Base-by-base conservation (phyloP, 2,113 vertebrate genomes). In the Progne subis region DNA sequence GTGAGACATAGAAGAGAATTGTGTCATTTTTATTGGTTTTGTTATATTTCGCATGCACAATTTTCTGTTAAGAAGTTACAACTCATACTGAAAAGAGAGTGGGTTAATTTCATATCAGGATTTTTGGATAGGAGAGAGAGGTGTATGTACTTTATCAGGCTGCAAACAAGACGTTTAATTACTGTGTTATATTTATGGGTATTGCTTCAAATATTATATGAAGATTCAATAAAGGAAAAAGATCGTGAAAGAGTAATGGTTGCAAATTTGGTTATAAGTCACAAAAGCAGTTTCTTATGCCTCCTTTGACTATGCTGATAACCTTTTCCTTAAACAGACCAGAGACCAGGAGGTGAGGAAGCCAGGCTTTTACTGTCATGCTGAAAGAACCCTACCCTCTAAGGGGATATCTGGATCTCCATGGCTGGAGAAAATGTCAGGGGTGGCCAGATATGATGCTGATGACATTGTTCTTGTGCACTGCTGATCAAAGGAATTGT, bases 181-280 rank as follows among this genome's bases (percentile, higher is more conserved):
- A 52, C 6, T 78, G 65, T 74, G 13, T 12, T 87, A 5, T 84
- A 49, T 87, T 78, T 86, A 49, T 53, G 41, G 6, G 11, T 69
- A 34, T 89, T 72, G 15, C 8, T 81, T 77, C 19, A 67, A 24
- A 57, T 2, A 5, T 10, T 41, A 39, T 7, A 43, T 14, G 25
- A 87, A 34, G 25, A 78, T 63, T 63, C 2, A 5, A 32, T 50
- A 71, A 39, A 37, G 7, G 13, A 50, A 55, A 64, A 76, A 60
- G 41, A 65, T 47, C 0, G 0, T 24, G 8, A 67, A 64, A 37
- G 6, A 59, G 1, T 50, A 67, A 67, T 24, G 39, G 12, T 24
- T 44, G 12, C 16, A 37, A 74, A 68, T 67, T 83, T 84, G 14
- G 21, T 67, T 63, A 16, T 44, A 29, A 46, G 28, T 32, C 26